Base-by-base conservation (phyloP, 2,113 vertebrate genomes). In the Uria aalge region DNA sequence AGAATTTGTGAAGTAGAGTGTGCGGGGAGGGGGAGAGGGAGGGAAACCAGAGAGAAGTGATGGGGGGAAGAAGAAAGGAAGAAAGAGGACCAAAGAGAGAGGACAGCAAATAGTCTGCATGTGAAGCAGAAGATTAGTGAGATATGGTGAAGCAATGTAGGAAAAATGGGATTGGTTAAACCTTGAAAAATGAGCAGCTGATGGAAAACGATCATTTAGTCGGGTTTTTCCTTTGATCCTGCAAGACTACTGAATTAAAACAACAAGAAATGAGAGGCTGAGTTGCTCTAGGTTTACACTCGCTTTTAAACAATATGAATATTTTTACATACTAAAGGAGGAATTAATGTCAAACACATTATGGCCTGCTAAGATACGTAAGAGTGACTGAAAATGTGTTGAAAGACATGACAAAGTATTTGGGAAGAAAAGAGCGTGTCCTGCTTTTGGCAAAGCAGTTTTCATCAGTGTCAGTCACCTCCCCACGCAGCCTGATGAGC, bases 361-460 rank as follows among this genome's bases (percentile, higher is more conserved):
- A 93, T 97, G 84, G 75, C 66, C 88, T 92, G 84, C 86, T 95
- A 57, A 93, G 73, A 91, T 87, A 91, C 30, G 66, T 73, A 92
- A 69, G 53, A 82, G 74, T 95, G 76, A 95, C 85, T 84, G 85
- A 88, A 94, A 94, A 88, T 81, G 56, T 97, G 92, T 95, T 97
- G 95, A 97, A 97, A 97, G 92, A 83, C 88, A 60, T 6, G 76
- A 88, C 29, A 73, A 77, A 96, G 85, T 94, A 90, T 77, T 97
- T 95, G 91, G 89, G 85, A 96, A 93, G 66, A 72, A 85, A 68
- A 85, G 21, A 91, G 45, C 19, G 3, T 77, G 74, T 96, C 71
- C 90, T 71, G 64, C 79, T 97, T 96, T 97, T 81, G 74, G 71
- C 45, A 92, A 91, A 83, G 74, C 45, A 45, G 36, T 69, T 89